A percentile compares a stretch with the other conserved stretches of the same genome.
Evolutionary conservation across 30 jellyfish, hydroid and myxozoan genomes (phyloP).

Genomic region (Mastigias papua): DNA sequence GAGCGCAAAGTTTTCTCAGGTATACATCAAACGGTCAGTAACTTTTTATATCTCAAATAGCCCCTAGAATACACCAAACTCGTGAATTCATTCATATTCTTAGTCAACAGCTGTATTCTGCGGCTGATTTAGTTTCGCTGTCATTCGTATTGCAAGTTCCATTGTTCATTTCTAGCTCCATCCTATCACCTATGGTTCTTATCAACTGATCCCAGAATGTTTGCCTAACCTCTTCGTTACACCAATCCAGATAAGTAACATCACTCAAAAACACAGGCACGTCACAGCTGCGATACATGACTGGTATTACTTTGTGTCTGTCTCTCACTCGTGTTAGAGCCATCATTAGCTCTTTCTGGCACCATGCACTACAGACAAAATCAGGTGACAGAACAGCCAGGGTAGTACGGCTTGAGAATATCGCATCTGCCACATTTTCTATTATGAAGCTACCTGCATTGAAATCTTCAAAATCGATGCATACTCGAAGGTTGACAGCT

Average conservation of each 20-base stretch:
- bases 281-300: slow-evolving; percentile 78
- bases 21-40: too few relatives aligned
- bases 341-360: slow-evolving; percentile 82
- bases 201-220: slow-evolving; percentile 86
- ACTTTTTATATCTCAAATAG: too few relatives aligned
- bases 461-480: slow-evolving; percentile 82
- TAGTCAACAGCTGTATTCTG: too few relatives aligned
- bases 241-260: slow-evolving; percentile 92
- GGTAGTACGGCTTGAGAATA: slow-evolving; percentile 77
- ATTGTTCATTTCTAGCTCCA: not conserved
- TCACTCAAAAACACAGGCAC: slow-evolving; percentile 65
- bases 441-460: slow-evolving; percentile 75
- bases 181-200: slow-evolving; percentile 51
- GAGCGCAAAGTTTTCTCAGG: too few relatives aligned
- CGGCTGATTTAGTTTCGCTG: not conserved
- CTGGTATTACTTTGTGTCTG: slow-evolving; percentile 79
- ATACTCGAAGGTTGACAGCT: slow-evolving; percentile 58
- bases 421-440: slow-evolving; percentile 84
- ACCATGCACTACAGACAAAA: slow-evolving; percentile 71
- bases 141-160: not conserved
- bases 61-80: too few relatives aligned
- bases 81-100: too few relatives aligned
- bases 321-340: slow-evolving; percentile 70
- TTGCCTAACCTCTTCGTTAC: slow-evolving; percentile 77
- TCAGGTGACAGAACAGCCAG: slow-evolving; percentile 94